Evolutionary conservation across 2,888 invertebrate species (phyloP).

Genomic region (Apodemia hepburni): DNA sequence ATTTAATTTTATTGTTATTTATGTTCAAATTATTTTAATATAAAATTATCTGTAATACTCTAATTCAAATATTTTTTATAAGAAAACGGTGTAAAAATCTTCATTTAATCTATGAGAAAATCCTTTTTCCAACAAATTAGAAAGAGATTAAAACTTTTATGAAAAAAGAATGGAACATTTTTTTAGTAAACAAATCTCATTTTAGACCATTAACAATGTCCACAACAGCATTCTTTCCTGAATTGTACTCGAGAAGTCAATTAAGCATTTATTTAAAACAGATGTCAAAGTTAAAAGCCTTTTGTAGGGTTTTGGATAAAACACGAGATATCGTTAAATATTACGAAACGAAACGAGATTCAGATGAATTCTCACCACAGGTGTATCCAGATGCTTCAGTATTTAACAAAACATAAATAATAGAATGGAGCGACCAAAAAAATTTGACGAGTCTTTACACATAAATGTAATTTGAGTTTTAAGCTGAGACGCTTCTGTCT

Average conservation of each 20-base stretch:
- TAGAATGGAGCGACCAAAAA: conserved; percentile 51
- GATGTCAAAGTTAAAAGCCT: not conserved
- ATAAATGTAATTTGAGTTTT: conserved; percentile 75
- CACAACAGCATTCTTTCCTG: not conserved
- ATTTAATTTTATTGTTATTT: too few relatives aligned
- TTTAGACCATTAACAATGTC: not conserved
- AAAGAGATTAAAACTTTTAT: not conserved
- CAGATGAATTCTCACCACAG: conserved; percentile 62
- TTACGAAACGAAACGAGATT: conserved; percentile 16
- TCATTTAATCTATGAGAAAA: too few relatives aligned
- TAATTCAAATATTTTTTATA: too few relatives aligned
- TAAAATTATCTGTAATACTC: too few relatives aligned
- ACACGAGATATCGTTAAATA: not conserved
- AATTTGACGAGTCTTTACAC: conserved; percentile 73
- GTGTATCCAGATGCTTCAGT: conserved; percentile 62
- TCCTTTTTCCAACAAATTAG: too few relatives aligned
- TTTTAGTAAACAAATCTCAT: not conserved
- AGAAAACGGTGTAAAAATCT: too few relatives aligned
- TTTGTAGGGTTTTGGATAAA: not conserved
- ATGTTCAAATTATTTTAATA: too few relatives aligned
- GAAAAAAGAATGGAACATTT: not conserved
- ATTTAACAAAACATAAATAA: conserved; percentile 73
- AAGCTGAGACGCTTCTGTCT: too few relatives aligned
- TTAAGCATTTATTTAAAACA: conserved; percentile 6
- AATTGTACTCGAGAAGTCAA: not conserved